phyloP scores from a whole-genome alignment of 2,113 vertebrate species.

The Ifrita kowaldi region DNA sequence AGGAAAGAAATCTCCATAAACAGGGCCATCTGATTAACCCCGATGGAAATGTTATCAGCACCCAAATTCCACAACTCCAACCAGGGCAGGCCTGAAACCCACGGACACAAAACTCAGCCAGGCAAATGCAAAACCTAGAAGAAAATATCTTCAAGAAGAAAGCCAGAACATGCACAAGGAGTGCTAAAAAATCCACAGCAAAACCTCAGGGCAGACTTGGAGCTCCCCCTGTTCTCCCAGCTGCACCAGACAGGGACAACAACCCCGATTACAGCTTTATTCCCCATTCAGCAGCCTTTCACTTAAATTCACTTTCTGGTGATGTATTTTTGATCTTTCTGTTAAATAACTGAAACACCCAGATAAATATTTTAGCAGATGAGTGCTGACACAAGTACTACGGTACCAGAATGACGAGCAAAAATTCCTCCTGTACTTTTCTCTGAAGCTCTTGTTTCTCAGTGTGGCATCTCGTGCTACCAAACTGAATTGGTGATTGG shows the following conservation, averaged over 20 bases:
- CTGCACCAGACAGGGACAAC: not conserved
- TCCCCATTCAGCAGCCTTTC: not conserved
- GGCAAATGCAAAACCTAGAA: not conserved
- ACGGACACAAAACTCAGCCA: not conserved
- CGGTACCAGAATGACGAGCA: not conserved
- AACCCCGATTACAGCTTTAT: not conserved
- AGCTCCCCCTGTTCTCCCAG: not conserved
- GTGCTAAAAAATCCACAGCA: not conserved
- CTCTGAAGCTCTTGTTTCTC: not conserved
- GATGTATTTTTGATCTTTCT: slow-evolving; percentile 18
- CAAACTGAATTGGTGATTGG: not conserved
- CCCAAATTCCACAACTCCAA: not conserved
- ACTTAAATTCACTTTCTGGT: not conserved
- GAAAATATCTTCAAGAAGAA: not conserved
- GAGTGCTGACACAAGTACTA: not conserved
- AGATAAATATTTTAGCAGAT: slow-evolving; percentile 34
- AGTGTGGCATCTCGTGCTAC: not conserved
- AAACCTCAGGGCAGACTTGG: not conserved
- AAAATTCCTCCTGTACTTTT: not conserved
- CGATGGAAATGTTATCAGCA: not conserved
- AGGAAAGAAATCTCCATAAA: not conserved
- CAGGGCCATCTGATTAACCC: not conserved
- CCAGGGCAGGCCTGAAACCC: not conserved
- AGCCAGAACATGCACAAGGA: fast-evolving
- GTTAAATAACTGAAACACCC: slow-evolving; percentile 21